Conservation (phyloP, 2,113 vertebrate species). For the Trogon melanurus region DNA sequence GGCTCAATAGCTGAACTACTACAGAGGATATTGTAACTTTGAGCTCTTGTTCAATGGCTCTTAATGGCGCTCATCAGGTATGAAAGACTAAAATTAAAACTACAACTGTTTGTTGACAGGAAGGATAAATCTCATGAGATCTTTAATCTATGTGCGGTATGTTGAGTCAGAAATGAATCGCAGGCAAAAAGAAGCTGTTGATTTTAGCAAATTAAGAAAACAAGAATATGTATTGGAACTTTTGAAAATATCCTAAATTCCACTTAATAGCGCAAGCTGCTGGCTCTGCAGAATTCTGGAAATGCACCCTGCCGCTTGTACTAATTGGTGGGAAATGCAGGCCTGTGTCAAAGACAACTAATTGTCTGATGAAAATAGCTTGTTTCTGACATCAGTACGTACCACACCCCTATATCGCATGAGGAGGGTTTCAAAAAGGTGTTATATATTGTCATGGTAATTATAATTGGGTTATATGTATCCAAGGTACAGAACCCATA, state of each 20-base stretch:
- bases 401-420: constrained; percentile 69
- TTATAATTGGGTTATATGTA: constrained; percentile 80
- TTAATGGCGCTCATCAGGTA: constrained; percentile 20
- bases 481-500: constrained; percentile 67
- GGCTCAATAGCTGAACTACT: not conserved
- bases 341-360: constrained; percentile 80
- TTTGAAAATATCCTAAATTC: constrained; percentile 74
- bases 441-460: constrained; percentile 79
- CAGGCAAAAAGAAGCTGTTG: constrained; percentile 46
- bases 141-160: constrained; percentile 51
- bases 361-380: constrained; percentile 83
- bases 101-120: constrained; percentile 63
- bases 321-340: constrained; percentile 82
- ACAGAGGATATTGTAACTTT: constrained; percentile 20
- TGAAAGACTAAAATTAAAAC: constrained; percentile 63
- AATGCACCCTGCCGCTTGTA: constrained; percentile 78
- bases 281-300: constrained; percentile 75
- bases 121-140: constrained; percentile 58
- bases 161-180: constrained; percentile 47
- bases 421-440: constrained; percentile 69
- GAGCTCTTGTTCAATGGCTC: not conserved
- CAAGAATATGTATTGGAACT: constrained; percentile 50
- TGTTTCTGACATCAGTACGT: constrained; percentile 77
- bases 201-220: constrained; percentile 64
- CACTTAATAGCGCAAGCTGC: constrained; percentile 49